phyloP scores from a whole-genome alignment of 2,113 vertebrate species.

The Scolopax mira region DNA sequence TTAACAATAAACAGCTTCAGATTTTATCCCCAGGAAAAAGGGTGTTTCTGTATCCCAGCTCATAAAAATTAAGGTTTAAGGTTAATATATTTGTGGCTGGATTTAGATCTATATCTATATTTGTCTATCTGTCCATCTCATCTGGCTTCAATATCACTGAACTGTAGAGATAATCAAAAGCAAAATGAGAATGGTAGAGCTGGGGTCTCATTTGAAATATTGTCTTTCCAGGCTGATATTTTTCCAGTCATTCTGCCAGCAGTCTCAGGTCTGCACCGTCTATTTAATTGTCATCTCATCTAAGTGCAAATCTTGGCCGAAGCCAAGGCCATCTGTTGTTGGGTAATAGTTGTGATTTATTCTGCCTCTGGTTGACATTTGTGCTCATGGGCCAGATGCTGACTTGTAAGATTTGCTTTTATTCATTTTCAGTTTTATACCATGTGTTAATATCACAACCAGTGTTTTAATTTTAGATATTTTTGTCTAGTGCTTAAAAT shows the following conservation, averaged over 20 bases:
- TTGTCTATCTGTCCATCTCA: background rate
- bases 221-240: constrained; percentile 49
- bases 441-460: constrained; percentile 33
- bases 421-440: constrained; percentile 35
- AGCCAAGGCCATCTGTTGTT: constrained; percentile 48
- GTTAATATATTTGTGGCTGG: background rate
- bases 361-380: constrained; percentile 30
- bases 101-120: background rate
- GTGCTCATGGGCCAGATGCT: constrained; percentile 45
- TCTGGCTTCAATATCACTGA: background rate
- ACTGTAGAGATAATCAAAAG: constrained; percentile 23
- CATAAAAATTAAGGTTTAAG: background rate
- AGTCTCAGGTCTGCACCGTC: constrained; percentile 40
- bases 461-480: constrained; percentile 25
- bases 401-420: constrained; percentile 47
- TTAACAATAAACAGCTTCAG: background rate
- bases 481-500: constrained; percentile 33
- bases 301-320: constrained; percentile 36
- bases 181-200: background rate
- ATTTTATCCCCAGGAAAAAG: background rate
- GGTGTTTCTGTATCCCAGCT: background rate
- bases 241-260: constrained; percentile 47
- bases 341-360: constrained; percentile 57
- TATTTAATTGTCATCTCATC: constrained; percentile 43
- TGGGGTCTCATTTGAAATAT: constrained; percentile 11